phyloP scores from a whole-genome alignment of 2,113 vertebrate species.

The Papio anubis region DNA sequence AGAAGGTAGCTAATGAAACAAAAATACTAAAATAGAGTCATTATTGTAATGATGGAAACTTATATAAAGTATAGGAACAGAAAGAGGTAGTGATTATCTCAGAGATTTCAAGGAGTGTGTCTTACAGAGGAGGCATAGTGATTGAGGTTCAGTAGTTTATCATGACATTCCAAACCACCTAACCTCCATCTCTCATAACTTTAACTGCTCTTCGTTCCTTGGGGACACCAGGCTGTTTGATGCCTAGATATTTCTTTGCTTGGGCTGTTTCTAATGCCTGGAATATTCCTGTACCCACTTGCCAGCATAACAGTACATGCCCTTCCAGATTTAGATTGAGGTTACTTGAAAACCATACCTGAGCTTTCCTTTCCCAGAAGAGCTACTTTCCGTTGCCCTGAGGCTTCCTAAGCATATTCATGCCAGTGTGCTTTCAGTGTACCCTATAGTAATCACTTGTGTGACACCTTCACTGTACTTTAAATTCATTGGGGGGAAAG shows the following conservation, averaged over 20 bases:
- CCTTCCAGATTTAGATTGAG: constrained; percentile 43
- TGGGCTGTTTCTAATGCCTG: constrained; percentile 20
- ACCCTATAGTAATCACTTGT: constrained; percentile 2
- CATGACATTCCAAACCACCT: not conserved
- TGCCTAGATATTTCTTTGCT: not conserved
- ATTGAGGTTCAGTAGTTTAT: constrained; percentile 30
- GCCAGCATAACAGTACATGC: not conserved
- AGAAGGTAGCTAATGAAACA: constrained; percentile 36
- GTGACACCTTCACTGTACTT: constrained; percentile 26
- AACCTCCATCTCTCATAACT: not conserved
- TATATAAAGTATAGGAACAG: constrained; percentile 17
- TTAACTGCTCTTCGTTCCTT: not conserved
- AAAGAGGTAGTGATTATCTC: constrained; percentile 37
- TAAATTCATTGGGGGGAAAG: not conserved
- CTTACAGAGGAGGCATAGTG: not conserved
- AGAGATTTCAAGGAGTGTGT: not conserved
- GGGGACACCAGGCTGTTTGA: not conserved
- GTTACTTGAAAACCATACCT: constrained; percentile 19
- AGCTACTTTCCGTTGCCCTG: constrained; percentile 3
- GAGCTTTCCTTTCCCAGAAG: not conserved
- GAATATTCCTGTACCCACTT: constrained; percentile 11
- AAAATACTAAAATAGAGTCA: constrained; percentile 14
- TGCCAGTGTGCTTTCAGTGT: not conserved
- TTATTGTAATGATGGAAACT: constrained; percentile 44
- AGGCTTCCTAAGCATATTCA: constrained; percentile 27